Evolutionary conservation across 2,113 vertebrate species (phyloP).

Genomic region (Cyphomyrus discorhynchus): DNA sequence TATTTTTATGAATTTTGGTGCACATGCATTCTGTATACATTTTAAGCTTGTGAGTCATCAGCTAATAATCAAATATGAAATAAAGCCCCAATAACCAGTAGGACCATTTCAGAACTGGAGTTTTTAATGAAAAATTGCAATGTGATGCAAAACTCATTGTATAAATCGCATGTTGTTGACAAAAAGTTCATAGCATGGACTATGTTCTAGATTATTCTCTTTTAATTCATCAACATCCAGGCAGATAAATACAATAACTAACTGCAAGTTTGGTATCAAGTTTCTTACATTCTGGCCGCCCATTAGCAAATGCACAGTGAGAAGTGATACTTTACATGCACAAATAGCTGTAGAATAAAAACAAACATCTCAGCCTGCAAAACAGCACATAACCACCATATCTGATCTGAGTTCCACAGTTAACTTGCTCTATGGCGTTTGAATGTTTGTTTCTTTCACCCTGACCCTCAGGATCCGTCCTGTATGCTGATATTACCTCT

Average conservation of each 20-base stretch:
- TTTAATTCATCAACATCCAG: not conserved
- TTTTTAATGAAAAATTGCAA: not conserved
- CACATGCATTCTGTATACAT: slow-evolving; percentile 22
- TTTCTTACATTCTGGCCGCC: not conserved
- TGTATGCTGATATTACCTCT: not conserved
- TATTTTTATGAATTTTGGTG: slow-evolving; percentile 2
- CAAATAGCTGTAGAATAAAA: not conserved
- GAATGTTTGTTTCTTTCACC: not conserved
- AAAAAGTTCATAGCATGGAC: not conserved
- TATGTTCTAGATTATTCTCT: not conserved
- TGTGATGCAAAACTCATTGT: not conserved
- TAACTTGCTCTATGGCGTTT: not conserved
- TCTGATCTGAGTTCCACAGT: not conserved
- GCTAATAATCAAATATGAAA: slow-evolving; percentile 18
- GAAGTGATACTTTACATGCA: not conserved
- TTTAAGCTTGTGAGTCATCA: slow-evolving; percentile 10
- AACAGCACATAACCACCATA: not conserved
- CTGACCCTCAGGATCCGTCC: not conserved
- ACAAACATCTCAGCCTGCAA: not conserved
- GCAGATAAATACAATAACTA: not conserved
- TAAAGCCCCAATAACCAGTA: slow-evolving; percentile 10
- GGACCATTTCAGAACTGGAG: not conserved
- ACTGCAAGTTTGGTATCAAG: not conserved
- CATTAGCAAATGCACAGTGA: not conserved
- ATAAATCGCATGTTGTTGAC: not conserved